Evolutionary conservation across 2,888 invertebrate species (phyloP).

Genomic region (Nephrotoma guestfalica): DNA sequence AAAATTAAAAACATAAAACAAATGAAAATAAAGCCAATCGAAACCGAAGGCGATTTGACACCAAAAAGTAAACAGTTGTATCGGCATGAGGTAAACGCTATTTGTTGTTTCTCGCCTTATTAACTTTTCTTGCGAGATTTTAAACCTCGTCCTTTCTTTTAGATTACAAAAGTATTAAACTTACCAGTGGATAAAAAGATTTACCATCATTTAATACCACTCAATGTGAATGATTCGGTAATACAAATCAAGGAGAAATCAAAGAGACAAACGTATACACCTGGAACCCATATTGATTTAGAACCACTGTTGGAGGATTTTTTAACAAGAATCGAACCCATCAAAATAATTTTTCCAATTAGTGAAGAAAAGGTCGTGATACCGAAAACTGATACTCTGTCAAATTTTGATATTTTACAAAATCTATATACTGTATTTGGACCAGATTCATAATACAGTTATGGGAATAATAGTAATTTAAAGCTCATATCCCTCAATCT

Average conservation of each 20-base stretch:
- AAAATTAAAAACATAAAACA: neutral
- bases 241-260: neutral
- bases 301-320: slow-evolving; percentile 3
- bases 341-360: neutral
- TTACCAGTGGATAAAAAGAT: neutral
- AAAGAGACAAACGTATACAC: neutral
- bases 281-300: neutral
- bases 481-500: neutral
- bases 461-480: too few relatives aligned
- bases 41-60: neutral
- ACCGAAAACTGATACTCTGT: neutral
- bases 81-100: neutral
- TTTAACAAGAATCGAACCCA: neutral
- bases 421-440: neutral
- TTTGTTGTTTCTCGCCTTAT: neutral
- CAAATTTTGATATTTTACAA: neutral
- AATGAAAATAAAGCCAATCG: neutral
- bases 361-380: neutral
- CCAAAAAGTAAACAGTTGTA: neutral
- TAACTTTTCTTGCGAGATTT: too few relatives aligned
- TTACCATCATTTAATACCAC: neutral
- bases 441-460: neutral
- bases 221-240: slow-evolving; percentile 1
- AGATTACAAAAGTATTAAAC: neutral
- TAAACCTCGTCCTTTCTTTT: neutral